Evolutionary conservation across 2,113 vertebrate genomes (phyloP).

Genomic region (Oceanodroma tethys): DNA sequence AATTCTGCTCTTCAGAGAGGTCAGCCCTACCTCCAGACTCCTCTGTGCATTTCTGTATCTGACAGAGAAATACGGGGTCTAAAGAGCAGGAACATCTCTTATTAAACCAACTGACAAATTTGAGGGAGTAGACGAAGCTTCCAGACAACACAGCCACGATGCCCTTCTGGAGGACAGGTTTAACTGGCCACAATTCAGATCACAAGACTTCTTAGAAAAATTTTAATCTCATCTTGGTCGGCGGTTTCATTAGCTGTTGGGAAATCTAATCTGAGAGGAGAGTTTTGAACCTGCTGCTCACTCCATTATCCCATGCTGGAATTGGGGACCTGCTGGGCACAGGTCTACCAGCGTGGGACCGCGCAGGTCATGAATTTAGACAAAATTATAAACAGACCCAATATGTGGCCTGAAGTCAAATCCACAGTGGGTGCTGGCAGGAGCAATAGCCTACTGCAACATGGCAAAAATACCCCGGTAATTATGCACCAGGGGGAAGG

Average conservation of each 20-base stretch:
- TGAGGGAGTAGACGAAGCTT: background rate
- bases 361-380: background rate
- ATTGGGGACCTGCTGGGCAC: background rate
- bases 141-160: background rate
- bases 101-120: background rate
- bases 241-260: background rate
- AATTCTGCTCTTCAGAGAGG: background rate
- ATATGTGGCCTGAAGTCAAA: background rate
- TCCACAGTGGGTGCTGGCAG: background rate
- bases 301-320: background rate
- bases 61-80: background rate
- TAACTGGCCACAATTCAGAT: background rate
- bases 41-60: background rate
- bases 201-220: background rate
- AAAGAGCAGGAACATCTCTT: background rate
- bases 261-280: background rate
- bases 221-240: background rate
- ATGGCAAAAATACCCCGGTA: background rate
- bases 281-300: background rate
- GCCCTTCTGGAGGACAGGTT: background rate
- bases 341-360: background rate
- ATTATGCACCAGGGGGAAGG: background rate
- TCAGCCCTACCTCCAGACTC: background rate
- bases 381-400: background rate
- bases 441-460: background rate